Base-by-base conservation (phyloP, 2,797 vertebrate genomes). In the Falco cherrug region DNA sequence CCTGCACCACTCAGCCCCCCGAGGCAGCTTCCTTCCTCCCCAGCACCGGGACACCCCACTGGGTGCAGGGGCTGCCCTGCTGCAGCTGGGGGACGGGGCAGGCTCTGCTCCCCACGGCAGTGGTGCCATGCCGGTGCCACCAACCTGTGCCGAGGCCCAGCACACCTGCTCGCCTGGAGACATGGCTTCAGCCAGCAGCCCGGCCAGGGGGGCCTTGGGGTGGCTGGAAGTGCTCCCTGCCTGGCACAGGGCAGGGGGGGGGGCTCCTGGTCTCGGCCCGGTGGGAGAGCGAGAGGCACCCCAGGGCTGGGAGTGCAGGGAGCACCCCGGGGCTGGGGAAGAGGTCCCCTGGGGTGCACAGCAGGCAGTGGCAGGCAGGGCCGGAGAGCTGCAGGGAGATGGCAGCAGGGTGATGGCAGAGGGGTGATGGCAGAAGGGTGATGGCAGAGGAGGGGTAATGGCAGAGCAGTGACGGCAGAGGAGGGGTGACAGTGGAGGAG, bases 41-140 rank as follows among this genome's bases (percentile, higher is more conserved):
- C 11, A 35, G 41, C 59, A 20, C 24, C 26, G 2, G 1, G 12
- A 28, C 57, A 29, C 51, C 47, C 26, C 26, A 7, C n/a, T 0
- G 0, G 24, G 51, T 16, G 6, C 31, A 0, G 0, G 24, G 45
- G 53, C 15, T 54, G n/a, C 48, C 25, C 45, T 28, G n/a, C 8
- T 0, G 0, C 0, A 3, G 28, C 5, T 4, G 0, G 8, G 6
- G 16, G 2, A 61, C 6, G 1, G 64, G 10, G 29, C 16, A 20
- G 19, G 13, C 53, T 48, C 35, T 26, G 60, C 73, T 45, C 21
- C 59, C 61, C 31, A 31, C 1, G 4, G 7, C 78, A 24, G 29
- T 1, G 0, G 16, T 24, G 13, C 19, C 6, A 1, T 4, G 18
- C 33, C 9, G 1, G 15, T 29, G 54, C 39, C 28, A 45, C 28